A percentile compares a stretch with the other conserved stretches of the same genome.
These are phyloP conservation scores for Notodonta ziczac DNA, from an alignment of 2,888 invertebrate species.

Conservation along the genomic window DNA sequence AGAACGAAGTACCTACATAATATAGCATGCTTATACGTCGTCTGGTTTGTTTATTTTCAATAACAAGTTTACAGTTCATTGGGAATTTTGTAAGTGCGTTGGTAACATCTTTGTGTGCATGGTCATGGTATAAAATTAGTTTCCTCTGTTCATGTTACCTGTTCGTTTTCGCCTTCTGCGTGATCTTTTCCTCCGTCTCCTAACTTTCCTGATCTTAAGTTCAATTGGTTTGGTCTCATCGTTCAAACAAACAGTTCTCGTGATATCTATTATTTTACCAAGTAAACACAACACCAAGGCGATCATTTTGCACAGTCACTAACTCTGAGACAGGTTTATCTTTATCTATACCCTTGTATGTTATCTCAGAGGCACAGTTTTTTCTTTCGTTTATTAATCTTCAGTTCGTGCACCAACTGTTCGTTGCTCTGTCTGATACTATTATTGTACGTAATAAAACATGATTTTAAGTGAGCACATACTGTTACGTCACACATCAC, in stretches of 20 bases:
- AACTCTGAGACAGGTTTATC: slow-evolving; percentile 33
- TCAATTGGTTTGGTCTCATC: slow-evolving; percentile 25
- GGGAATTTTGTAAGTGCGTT: background rate
- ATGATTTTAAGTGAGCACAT: slow-evolving; percentile 31
- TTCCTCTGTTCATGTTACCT: slow-evolving; percentile 34
- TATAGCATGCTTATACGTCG: too few species aligned
- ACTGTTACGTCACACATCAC: slow-evolving; percentile 50
- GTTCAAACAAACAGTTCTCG: slow-evolving; percentile 42
- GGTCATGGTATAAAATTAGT: too few species aligned
- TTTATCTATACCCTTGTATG: slow-evolving; percentile 24
- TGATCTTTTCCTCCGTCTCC: slow-evolving; percentile 31
- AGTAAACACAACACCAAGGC: slow-evolving; percentile 66
- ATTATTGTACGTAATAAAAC: slow-evolving; percentile 27
- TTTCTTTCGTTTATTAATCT: slow-evolving; percentile 60
- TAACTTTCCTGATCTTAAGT: slow-evolving; percentile 17
- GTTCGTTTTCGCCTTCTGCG: slow-evolving; percentile 44
- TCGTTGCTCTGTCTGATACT: slow-evolving; percentile 34
- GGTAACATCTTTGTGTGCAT: background rate
- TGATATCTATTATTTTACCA: slow-evolving; percentile 61
- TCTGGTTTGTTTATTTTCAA: too few species aligned
- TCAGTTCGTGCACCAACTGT: slow-evolving; percentile 42
- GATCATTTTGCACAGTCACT: slow-evolving; percentile 59
- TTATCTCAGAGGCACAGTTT: slow-evolving; percentile 43
- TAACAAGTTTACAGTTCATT: too few species aligned
- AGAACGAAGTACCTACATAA: slow-evolving; percentile 16